Evolutionary conservation across 1,140 invertebrate species (phyloP).

Genomic region (Trichomalopsis sarcophagae): DNA sequence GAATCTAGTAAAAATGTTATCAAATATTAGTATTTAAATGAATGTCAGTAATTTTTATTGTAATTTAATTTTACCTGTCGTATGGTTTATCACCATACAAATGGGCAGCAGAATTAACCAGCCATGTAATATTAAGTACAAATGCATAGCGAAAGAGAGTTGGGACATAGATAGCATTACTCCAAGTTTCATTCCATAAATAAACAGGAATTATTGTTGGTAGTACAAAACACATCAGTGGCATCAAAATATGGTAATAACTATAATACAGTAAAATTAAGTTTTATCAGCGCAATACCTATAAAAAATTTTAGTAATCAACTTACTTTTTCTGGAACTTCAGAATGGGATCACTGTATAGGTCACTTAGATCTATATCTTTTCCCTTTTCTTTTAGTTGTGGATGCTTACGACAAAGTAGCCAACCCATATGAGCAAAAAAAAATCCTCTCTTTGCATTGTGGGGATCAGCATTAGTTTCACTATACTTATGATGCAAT

Average conservation of each 20-base stretch:
- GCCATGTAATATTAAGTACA: constrained; percentile 94
- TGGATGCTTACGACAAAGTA: constrained; percentile 93
- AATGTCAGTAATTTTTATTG: not conserved
- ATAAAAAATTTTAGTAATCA: not conserved
- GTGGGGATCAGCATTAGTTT: constrained; percentile 97
- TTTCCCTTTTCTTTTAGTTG: constrained; percentile 92
- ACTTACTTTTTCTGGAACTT: constrained; percentile 90
- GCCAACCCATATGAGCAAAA: constrained; percentile 97
- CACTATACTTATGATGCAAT: constrained; percentile 97
- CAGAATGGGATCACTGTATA: constrained; percentile 90
- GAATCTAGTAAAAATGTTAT: constrained; percentile 68
- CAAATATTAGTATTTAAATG: not conserved
- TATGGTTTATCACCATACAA: constrained; percentile 94
- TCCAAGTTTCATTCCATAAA: constrained; percentile 88
- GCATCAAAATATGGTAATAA: constrained; percentile 89
- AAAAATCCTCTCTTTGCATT: constrained; percentile 97
- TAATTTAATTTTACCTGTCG: constrained; percentile 81
- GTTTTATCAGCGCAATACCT: not conserved
- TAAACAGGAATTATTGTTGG: constrained; percentile 90
- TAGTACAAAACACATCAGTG: constrained; percentile 88
- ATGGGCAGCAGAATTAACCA: constrained; percentile 96
- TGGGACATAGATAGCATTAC: constrained; percentile 88
- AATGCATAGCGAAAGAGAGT: constrained; percentile 90
- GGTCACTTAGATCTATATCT: constrained; percentile 89
- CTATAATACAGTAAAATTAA: constrained; percentile 70